Conservation (phyloP, 2,888 invertebrate species). For the Iselma pallidipennis region DNA sequence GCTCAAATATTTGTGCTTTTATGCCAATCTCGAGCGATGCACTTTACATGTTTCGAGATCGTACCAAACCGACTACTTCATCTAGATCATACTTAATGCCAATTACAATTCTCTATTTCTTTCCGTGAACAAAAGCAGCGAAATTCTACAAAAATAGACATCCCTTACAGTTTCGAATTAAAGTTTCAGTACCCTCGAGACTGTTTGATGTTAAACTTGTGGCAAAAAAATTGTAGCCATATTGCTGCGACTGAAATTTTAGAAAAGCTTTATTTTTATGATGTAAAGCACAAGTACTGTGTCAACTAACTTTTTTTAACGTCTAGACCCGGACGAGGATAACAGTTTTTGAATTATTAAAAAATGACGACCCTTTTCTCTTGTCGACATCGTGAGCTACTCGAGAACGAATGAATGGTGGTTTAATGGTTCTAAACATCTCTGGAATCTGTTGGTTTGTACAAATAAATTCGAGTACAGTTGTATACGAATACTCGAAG, state of each 20-base stretch:
- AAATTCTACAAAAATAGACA: no score
- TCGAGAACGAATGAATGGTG: not conserved
- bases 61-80: not conserved
- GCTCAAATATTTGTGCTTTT: conserved; percentile 53
- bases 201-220: no score
- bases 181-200: no score
- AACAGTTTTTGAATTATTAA: not conserved
- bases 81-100: no score
- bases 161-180: no score
- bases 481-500: not conserved
- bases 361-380: not conserved
- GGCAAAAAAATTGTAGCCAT: no score
- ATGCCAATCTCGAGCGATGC: conserved; percentile 39
- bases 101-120: no score
- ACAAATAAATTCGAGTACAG: not conserved
- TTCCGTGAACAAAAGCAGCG: no score
- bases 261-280: not conserved
- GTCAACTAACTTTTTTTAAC: not conserved
- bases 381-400: not conserved
- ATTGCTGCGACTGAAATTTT: no score
- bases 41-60: conserved; percentile 20
- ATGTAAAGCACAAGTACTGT: no score
- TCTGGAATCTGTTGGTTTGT: not conserved
- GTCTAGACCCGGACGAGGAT: not conserved
- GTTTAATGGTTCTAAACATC: not conserved